Conservation (phyloP, 2,797 vertebrate species). For the Semotilus atromaculatus region DNA sequence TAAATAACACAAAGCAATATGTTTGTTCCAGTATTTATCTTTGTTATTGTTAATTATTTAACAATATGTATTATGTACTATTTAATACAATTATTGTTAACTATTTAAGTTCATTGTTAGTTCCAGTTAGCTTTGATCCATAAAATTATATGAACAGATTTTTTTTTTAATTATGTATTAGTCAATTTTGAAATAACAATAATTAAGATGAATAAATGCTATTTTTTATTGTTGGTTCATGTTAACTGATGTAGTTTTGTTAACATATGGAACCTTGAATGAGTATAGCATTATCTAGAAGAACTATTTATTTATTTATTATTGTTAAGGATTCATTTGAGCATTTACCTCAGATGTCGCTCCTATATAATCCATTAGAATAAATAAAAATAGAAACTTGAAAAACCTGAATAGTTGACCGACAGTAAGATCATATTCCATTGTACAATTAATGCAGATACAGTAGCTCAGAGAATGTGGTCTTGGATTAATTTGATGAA, state of each 20-base stretch:
- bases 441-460: background rate
- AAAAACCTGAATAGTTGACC: slow-evolving; percentile 28
- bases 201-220: background rate
- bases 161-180: background rate
- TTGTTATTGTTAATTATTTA: background rate
- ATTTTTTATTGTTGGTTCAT: background rate
- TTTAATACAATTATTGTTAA: background rate
- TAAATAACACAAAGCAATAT: background rate
- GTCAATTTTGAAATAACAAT: background rate
- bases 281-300: no score
- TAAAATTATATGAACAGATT: background rate
- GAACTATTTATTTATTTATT: no score
- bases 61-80: background rate
- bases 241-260: background rate
- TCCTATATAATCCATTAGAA: background rate
- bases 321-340: background rate
- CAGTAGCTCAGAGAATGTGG: background rate
- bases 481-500: background rate
- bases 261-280: background rate
- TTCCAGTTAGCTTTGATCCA: background rate
- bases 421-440: background rate
- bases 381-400: slow-evolving; percentile 37
- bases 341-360: background rate
- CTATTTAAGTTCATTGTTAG: background rate
- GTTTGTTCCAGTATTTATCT: background rate